Base-by-base conservation (phyloP, 2,888 invertebrate genomes). In the Prenolepis imparis region DNA sequence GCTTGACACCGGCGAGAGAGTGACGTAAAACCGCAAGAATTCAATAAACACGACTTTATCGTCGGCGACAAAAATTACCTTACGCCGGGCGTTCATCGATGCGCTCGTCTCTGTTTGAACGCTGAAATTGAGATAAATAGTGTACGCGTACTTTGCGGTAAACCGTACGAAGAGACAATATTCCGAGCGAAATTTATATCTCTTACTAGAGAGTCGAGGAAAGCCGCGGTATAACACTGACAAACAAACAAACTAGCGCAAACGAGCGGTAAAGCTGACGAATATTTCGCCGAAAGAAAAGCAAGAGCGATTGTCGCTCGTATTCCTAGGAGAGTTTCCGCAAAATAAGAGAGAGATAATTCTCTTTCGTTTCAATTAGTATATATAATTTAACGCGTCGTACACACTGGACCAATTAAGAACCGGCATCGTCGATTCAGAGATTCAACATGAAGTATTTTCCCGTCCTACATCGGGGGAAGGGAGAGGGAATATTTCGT, bases 31-130 rank as follows among this genome's bases (percentile, higher is more conserved):
- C 36, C 78, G 59, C 36, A 44, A 61, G 72, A 72, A 80, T 80
- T 80, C 78, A 48, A 72, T 80, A 24, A 72, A 61, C 78, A 72
- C 44, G 59, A 61, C 12, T 78, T 70, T 78, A 44, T 36, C 18
- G 36, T 44, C 59, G 70, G 70, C 36, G 72, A 80, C 70, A 61
- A 80, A 48, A 80, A 80, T 80, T 59, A 36, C 48, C 21, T 80
- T 72, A 72, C 24, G 18, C 11, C 32, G 6, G 9, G 18, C 32
- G 36, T 21, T 41, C 44, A 59, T 78, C 44, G 36, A 44, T 9
- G 72, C 18, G 59, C 59, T 18, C 59, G 41, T 24, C 15, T 0
- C 12, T 28, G 1, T 28, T 3, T 24, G 28, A 66, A 64, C 11
- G 1, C 24, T 39, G n/a, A 70, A 78, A 78, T 70, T 70, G 44